These are phyloP conservation scores for Drosophila setosimentum DNA, from an alignment of 2,888 invertebrate genomes.

Conservation along the genomic window DNA sequence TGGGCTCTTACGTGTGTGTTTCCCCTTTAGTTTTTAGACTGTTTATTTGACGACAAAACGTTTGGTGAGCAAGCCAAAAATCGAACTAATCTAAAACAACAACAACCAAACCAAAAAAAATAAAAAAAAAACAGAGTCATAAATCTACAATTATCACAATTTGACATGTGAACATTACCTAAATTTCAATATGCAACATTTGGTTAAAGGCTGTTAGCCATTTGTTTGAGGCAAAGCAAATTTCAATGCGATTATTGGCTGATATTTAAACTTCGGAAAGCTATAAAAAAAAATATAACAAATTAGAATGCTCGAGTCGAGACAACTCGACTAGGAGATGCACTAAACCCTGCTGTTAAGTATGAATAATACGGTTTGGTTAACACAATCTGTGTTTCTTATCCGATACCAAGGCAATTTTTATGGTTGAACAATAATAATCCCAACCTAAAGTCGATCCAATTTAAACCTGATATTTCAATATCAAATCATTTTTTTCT, in stretches of 20 bases:
- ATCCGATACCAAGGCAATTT: background rate
- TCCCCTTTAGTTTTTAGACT: background rate
- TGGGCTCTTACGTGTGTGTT: background rate
- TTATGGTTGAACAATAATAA: background rate
- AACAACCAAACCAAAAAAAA: background rate
- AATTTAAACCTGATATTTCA: background rate
- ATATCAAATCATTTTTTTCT: no score
- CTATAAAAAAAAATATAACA: background rate
- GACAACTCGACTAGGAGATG: background rate
- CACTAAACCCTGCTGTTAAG: background rate
- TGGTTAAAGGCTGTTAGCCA: no score
- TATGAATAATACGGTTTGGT: background rate
- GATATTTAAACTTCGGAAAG: background rate
- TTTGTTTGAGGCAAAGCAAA: background rate
- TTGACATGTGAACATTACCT: background rate
- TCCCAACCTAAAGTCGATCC: background rate
- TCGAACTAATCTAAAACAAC: background rate
- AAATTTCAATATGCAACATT: background rate
- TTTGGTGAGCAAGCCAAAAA: background rate
- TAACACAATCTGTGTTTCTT: background rate
- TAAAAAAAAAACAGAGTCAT: background rate
- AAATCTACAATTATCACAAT: background rate
- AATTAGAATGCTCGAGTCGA: background rate
- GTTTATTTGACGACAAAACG: slow-evolving; percentile 1
- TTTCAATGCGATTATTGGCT: background rate